Evolutionary conservation across 2,113 vertebrate species (phyloP), one percentile per base, ranked within the genome.

Genomic region (Heloderma charlesbogerti): DNA sequence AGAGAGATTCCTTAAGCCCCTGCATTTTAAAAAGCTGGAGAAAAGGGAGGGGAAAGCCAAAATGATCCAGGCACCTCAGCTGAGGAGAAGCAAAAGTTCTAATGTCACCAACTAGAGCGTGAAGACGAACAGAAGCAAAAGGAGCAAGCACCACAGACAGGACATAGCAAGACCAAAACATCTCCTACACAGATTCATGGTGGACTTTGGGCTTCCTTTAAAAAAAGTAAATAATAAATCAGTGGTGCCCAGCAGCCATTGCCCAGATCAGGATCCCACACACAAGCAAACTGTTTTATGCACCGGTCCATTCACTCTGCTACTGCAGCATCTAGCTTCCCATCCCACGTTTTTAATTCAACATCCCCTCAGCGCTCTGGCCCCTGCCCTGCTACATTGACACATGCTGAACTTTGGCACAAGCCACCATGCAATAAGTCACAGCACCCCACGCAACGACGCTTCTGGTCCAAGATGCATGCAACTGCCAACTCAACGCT

Each of bases 21-120:
- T 75, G 48, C 57, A 80, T 66, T 95, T 86, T 20, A 67, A 89
- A 91, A 85, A 63, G 88, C 54, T 16, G 31, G 29, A 54, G 34
- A 16, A 5, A 79, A 34, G 48, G 34, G 7, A 22, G 31, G 71
- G 20, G 51, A 37, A 43, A 31, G 0, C n/a, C 0, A 45, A 40
- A 81, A 86, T 1, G 16, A 86, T 71, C 31, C 13, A 71, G 48
- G 71, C 1, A 6, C 13, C 48, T 6, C 6, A 69, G 34, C 31
- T 66, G 57, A 86, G 90, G 29, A 82, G 40, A 95, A 92, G 94
- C 0, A 0, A 90, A 93, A 91, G 29, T 93, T 95, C 93, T 94
- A 93, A 95, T 89, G 51, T 95, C 92, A 95, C 31, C 9, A 71
- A 82, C 89, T 1, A 91, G 43, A 66, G 91, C 45, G 86, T 3